Conservation (phyloP, 2,888 invertebrate genomes). For the Drymonia ruficornis region DNA sequence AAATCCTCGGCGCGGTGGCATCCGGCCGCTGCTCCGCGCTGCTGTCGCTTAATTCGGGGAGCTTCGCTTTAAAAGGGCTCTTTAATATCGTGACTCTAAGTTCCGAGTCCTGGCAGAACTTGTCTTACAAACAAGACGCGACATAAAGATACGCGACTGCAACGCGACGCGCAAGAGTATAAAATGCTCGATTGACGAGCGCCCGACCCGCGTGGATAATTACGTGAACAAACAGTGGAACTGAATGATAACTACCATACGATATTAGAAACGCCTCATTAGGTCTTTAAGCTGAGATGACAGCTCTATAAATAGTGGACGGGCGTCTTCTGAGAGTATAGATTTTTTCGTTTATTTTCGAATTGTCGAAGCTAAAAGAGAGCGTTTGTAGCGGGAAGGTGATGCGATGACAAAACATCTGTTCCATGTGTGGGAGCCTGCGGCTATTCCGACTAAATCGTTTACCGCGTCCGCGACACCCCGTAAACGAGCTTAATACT, state of each 20-base stretch:
- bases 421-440: conserved; percentile 61
- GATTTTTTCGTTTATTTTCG: conserved; percentile 64
- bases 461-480: conserved; percentile 70
- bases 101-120: conserved; percentile 10
- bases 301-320: conserved; percentile 76
- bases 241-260: conserved; percentile 71
- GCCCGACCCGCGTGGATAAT: conserved; percentile 57
- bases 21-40: conserved; percentile 31
- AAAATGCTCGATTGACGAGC: conserved; percentile 23
- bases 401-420: conserved; percentile 74
- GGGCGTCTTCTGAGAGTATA: conserved; percentile 58
- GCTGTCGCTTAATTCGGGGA: conserved; percentile 34
- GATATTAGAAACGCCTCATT: conserved; percentile 81
- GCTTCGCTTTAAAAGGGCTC: conserved; percentile 26
- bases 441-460: conserved; percentile 66
- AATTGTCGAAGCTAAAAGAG: conserved; percentile 57
- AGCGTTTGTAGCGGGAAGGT: conserved; percentile 57
- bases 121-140: too few relatives aligned
- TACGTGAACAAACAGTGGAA: conserved; percentile 71
- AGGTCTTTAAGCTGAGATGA: conserved; percentile 79
- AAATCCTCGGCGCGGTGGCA: conserved; percentile 50
- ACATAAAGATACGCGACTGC: neutral
- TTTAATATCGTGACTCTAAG: conserved; percentile 8
- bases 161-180: conserved; percentile 14
- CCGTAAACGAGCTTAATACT: conserved; percentile 76